Conservation (phyloP, 2,113 vertebrate genomes). For the Hemiprocne comata region DNA sequence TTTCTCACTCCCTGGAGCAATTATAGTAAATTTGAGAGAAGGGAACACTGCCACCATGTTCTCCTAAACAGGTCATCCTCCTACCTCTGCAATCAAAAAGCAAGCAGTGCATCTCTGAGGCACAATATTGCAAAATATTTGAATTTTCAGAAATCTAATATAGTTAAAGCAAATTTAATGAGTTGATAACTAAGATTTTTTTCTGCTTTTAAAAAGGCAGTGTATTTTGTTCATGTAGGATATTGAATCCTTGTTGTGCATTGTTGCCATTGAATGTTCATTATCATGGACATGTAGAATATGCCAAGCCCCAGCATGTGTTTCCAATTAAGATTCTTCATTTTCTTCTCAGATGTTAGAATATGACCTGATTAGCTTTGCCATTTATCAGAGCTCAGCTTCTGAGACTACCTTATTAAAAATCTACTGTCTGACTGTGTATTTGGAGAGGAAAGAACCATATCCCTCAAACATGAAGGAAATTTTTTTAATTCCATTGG, state of each 20-base stretch:
- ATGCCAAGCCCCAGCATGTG: not conserved
- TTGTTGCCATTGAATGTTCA: not conserved
- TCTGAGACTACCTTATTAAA: not conserved
- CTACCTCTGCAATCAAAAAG: not conserved
- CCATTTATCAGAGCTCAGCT: not conserved
- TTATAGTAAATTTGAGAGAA: not conserved
- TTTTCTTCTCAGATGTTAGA: constrained; percentile 8
- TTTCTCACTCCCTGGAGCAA: not conserved
- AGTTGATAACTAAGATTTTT: not conserved
- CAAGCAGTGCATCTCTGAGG: not conserved
- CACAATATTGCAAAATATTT: not conserved
- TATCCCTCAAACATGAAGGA: not conserved
- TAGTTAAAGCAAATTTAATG: not conserved
- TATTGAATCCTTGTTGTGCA: not conserved
- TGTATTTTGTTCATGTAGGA: not conserved
- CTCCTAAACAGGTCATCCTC: not conserved
- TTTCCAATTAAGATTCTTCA: constrained; percentile 36
- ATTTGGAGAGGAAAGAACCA: not conserved
- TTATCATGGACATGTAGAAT: not conserved
- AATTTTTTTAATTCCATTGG: not conserved
- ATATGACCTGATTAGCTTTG: constrained; percentile 27
- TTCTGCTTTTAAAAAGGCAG: not conserved
- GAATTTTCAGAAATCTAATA: not conserved
- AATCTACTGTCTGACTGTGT: not conserved
- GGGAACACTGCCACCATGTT: not conserved